Evolutionary conservation across 2,888 invertebrate genomes (phyloP), one percentile per base, ranked within the genome.

Genomic region (Lithophane ornitopus): DNA sequence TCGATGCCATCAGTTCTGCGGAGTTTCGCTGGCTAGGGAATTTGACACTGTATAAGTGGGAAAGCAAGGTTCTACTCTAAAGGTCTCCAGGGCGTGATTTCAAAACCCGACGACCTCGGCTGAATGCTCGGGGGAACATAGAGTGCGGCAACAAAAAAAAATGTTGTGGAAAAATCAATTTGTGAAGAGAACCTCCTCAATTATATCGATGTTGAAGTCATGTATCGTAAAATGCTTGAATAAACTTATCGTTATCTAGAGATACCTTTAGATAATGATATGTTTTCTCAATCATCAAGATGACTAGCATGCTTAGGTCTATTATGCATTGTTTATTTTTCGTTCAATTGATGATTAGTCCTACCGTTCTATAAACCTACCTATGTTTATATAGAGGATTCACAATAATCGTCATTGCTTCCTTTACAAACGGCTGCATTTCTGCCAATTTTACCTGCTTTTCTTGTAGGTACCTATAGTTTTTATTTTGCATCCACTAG

Each of bases 201-300:
- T 34, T 34, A 6, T 16, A 46, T 46, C 16, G 46, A 16, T 46
- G 16, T 16, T 16, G 16, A 46, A 46, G 16, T 4, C 3, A 44
- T 16, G 0, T 46, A 46, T 46, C 16, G 16, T 16, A 16, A 46
- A 0, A 46, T 46, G 46, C 46, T 46, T 19, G 46, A 46, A 46
- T 7, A 46, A 46, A 7, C 7, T 16, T 46, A 46, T 46, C 46
- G 46, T 49, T 49, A 49, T 46, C 46, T 6, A 46, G 16, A 46
- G 16, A 4, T 11, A 12, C 3, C 19, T 44, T 34, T 12, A 44
- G 70, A 61, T 78, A 70, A 56, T 78, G 59, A 66, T 56, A 65
- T 44, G n/a, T 52, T 68, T 78, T 41, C n/a, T 78, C 22, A 34
- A 65, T 1, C 26, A 56, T 28, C 16, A 16, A 1, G 1, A 77